These are phyloP conservation scores for Deilephila elpenor DNA, from an alignment of 2,888 invertebrate species.

Conservation along the genomic window DNA sequence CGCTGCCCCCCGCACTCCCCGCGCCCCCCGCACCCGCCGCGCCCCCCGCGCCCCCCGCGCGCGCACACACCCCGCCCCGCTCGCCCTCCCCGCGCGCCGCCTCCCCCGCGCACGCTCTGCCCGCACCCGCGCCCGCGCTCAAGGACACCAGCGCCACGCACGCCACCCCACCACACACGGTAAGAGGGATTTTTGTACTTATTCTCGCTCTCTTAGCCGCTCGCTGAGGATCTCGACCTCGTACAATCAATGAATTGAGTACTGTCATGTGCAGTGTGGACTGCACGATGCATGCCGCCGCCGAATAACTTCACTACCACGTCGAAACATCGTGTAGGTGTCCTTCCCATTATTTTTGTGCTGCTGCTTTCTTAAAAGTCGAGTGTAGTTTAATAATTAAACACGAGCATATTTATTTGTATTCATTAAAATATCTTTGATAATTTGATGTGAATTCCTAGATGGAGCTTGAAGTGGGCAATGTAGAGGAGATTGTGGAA, in stretches of 20 bases:
- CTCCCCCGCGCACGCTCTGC: constrained; percentile 37
- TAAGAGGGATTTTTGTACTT: constrained; percentile 26
- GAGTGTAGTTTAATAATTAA: too few relatives aligned
- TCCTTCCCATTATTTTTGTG: too few relatives aligned
- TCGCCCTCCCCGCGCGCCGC: constrained; percentile 1
- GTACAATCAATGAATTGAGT: too few relatives aligned
- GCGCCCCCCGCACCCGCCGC: neutral
- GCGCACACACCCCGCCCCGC: constrained; percentile 8
- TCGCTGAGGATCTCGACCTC: too few relatives aligned
- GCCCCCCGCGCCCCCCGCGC: neutral
- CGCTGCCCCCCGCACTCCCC: constrained; percentile 40
- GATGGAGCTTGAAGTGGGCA: constrained; percentile 65
- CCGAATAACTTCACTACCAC: too few relatives aligned
- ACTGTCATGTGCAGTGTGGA: too few relatives aligned
- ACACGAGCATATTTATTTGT: neutral
- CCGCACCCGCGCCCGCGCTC: constrained; percentile 34
- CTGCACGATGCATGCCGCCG: too few relatives aligned
- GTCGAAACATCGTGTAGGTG: neutral
- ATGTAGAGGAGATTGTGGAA: constrained; percentile 64
- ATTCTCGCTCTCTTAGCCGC: too few relatives aligned
- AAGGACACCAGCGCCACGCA: constrained; percentile 29
- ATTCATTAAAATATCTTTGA: neutral
- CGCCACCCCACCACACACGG: constrained; percentile 43
- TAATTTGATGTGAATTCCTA: constrained; percentile 38
- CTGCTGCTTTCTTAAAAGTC: too few relatives aligned